Base-by-base conservation (phyloP, 2,797 vertebrate genomes). In the Tachyglossus aculeatus region DNA sequence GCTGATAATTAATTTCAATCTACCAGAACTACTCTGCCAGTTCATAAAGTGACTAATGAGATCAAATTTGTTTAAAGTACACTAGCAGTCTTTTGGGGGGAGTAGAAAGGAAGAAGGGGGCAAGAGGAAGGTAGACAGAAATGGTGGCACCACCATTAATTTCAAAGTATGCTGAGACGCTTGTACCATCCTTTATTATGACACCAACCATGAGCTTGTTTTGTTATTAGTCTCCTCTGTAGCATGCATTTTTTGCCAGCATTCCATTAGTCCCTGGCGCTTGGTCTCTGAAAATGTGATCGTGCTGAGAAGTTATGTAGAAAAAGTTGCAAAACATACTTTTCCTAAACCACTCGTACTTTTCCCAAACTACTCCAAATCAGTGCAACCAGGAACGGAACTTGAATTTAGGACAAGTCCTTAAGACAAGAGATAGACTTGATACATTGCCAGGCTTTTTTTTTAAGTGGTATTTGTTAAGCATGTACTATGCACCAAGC, bases 1-100 rank as follows among this genome's bases (percentile, higher is more conserved):
- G 76, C 66, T 91, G 86, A 88, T 90, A 90, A 91, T 92, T 89
- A 91, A 91, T 92, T 88, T 89, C 87, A 91, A 90, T 91, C 90
- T 89, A 74, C 74, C 84, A 91, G 80, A 80, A 90, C 84, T 85
- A 82, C 85, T 89, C 85, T 88, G 85, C 77, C 78, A 82, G 89
- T 84, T 87, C 84, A 85, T 82, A 88, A 82, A 87, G 89, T 89
- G 88, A 90, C 88, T 90, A 90, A 91, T 84, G 84, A 89, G 74
- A 74, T 68, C 67, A 87, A 89, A 82, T 86, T 78, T 86, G 72
- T 88, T 84, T 88, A 81, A 67, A 89, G 85, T 82, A 69, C 82
- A 74, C 75, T 68, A 81, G 56, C 62, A 86, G 72, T 64, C 71
- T 70, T 80, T 77, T 59, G 9, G 11, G 13, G n/a, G 31, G 47